Conservation (phyloP, 2,113 vertebrate species). For the Psammodynastes pulverulentus region DNA sequence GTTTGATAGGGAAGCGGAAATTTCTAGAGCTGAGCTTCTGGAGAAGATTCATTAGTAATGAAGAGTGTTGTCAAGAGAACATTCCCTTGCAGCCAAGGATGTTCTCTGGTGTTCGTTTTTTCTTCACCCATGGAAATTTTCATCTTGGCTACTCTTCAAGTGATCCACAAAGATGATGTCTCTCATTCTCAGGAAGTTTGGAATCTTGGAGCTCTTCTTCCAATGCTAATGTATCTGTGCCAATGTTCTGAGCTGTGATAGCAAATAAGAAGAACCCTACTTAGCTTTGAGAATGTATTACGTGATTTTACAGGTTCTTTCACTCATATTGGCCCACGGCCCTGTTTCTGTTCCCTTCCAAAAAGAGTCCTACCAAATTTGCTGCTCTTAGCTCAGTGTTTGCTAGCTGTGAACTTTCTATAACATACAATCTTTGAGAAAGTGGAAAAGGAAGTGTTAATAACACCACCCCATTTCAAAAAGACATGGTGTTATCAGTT, state of each 20-base stretch:
- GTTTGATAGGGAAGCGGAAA: neutral
- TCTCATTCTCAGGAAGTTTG: neutral
- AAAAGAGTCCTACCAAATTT: neutral
- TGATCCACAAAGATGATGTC: neutral
- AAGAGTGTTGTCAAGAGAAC: neutral
- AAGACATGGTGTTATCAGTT: conserved; percentile 54
- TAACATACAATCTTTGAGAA: conserved; percentile 5
- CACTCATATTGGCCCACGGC: neutral
- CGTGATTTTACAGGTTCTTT: neutral
- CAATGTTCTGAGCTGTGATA: neutral
- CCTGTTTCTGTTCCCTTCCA: neutral
- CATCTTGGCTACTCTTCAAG: neutral
- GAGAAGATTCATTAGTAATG: neutral
- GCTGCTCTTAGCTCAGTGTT: neutral
- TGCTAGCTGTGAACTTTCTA: neutral
- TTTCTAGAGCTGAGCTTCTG: neutral
- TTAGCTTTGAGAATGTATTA: neutral
- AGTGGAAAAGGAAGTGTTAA: conserved; percentile 38
- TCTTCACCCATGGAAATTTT: neutral
- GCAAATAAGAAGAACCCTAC: neutral
- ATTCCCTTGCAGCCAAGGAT: neutral
- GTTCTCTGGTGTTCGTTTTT: neutral
- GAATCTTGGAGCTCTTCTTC: neutral
- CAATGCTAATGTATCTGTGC: neutral
- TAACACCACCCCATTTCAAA: conserved; percentile 41